phyloP scores from a whole-genome alignment of 2,888 invertebrate species.

The Pherbina coryleti region DNA sequence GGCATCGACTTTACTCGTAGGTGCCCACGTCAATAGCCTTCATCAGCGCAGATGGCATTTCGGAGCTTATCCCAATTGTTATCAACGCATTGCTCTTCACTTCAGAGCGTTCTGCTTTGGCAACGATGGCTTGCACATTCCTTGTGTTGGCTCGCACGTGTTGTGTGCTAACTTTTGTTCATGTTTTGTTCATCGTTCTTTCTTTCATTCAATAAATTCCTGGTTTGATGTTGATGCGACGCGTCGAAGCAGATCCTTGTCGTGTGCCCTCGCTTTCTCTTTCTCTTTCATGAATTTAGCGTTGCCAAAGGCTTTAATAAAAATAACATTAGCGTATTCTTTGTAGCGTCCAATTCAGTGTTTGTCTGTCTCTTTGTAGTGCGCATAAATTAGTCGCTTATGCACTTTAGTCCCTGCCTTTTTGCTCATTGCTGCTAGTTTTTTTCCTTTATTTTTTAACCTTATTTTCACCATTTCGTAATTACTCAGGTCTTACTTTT shows the following conservation, averaged over 20 bases:
- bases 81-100: not conserved
- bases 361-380: not conserved
- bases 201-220: conserved; percentile 36
- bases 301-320: not conserved
- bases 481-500: not conserved
- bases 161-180: not conserved
- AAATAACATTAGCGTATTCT: not conserved
- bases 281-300: not conserved
- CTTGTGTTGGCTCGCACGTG: not conserved
- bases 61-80: not conserved
- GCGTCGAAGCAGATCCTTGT: not conserved
- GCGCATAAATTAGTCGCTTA: conserved; percentile 13
- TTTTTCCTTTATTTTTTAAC: not conserved
- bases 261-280: not conserved
- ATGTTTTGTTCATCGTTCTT: conserved; percentile 3
- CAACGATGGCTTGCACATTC: not conserved
- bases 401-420: conserved; percentile 9
- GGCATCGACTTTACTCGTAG: not conserved
- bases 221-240: not conserved
- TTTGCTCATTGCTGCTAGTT: not conserved
- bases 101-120: not conserved
- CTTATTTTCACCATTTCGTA: not conserved
- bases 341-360: not conserved
- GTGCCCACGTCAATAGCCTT: conserved; percentile 37
- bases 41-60: conserved; percentile 38